A percentile compares a stretch with the other conserved stretches of the same genome.
These are phyloP conservation scores for Anodontia alba DNA, from an alignment of 2,888 invertebrate genomes.

Conservation along the genomic window DNA sequence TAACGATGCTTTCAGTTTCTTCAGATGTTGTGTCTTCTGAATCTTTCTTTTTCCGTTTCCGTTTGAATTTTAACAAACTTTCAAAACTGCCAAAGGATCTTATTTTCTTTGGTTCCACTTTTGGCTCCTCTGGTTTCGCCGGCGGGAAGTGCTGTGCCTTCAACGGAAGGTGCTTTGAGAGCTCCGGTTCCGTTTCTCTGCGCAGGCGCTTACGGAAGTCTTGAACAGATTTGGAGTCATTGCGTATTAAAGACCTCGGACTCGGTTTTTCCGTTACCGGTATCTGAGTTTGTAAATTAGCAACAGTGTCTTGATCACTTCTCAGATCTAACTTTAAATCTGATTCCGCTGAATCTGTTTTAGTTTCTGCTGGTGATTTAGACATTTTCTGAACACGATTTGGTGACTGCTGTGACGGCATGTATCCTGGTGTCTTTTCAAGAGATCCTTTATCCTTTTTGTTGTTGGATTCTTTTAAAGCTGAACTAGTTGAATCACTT, in stretches of 20 bases:
- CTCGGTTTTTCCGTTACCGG: constrained; percentile 30
- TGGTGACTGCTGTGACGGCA: constrained; percentile 45
- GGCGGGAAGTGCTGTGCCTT: constrained; percentile 69
- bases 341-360: background rate
- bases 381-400: constrained; percentile 51
- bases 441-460: background rate
- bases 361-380: background rate
- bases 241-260: constrained; percentile 34
- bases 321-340: background rate
- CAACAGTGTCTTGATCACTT: constrained; percentile 17
- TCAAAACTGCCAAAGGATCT: constrained; percentile 71
- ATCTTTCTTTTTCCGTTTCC: constrained; percentile 57
- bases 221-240: constrained; percentile 56
- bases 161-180: constrained; percentile 59
- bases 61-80: constrained; percentile 67
- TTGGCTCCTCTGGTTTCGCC: constrained; percentile 26
- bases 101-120: constrained; percentile 54
- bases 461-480: background rate
- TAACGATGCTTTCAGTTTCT: constrained; percentile 43
- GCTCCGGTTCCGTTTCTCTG: constrained; percentile 62
- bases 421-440: constrained; percentile 30
- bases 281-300: background rate
- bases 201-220: constrained; percentile 65
- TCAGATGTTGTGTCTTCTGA: constrained; percentile 50
- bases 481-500: background rate